A percentile compares a stretch with the other conserved stretches of the same genome.
Conservation (phyloP, 2,113 vertebrate genomes). For the Macquaria ambigua region DNA sequence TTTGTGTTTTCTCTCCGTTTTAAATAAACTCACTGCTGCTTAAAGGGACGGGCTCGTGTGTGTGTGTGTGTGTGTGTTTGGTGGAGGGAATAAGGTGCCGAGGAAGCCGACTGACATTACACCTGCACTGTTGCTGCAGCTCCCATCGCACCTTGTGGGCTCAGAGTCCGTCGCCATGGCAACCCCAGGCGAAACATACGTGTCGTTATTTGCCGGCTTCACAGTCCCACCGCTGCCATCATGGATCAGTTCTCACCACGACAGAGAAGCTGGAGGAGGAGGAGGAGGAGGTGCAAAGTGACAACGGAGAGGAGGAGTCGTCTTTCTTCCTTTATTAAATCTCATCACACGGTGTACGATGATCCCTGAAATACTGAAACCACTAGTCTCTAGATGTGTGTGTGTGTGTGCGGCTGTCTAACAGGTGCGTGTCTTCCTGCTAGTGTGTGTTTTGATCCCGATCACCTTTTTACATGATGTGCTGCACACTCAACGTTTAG, state of each 20-base stretch:
- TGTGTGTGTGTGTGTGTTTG: neutral
- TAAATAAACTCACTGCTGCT: neutral
- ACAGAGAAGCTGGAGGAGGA: conserved; percentile 9
- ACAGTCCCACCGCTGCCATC: conserved; percentile 46
- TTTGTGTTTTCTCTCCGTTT: neutral
- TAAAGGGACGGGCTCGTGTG: neutral
- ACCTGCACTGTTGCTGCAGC: conserved; percentile 41
- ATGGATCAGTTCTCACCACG: conserved; percentile 45
- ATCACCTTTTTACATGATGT: neutral
- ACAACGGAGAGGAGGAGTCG: neutral
- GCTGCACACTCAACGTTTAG: neutral
- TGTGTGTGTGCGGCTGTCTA: neutral
- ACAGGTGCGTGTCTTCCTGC: neutral
- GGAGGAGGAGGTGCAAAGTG: conserved; percentile 28
- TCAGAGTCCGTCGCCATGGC: conserved; percentile 53
- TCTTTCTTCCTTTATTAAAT: neutral
- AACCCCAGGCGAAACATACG: conserved; percentile 30
- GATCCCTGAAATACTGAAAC: neutral
- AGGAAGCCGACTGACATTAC: conserved; percentile 31
- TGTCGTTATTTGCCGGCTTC: conserved; percentile 64
- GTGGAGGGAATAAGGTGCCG: neutral
- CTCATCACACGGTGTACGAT: neutral
- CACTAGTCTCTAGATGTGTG: too few species aligned
- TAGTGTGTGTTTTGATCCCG: neutral
- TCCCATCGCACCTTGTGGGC: conserved; percentile 57